Evolutionary conservation across 2,113 vertebrate genomes (phyloP), one percentile per base, ranked within the genome.

Genomic region (Bostrychus sinensis): DNA sequence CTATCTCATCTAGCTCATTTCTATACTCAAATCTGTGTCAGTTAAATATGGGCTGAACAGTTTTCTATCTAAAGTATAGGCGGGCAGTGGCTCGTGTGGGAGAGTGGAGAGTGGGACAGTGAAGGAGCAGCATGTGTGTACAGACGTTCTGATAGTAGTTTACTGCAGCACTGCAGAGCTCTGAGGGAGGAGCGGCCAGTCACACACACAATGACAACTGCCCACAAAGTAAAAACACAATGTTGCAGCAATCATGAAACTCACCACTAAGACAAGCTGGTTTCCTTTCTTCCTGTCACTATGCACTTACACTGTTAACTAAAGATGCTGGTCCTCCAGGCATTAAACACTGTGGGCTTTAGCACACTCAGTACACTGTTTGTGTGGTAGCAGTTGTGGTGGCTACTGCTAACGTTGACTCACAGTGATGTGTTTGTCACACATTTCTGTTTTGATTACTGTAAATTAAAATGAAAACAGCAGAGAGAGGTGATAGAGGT

Each of bases 101-200:
- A 73, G 70, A n/a, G n/a, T n/a, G n/a, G n/a, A n/a, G n/a, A n/a
- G n/a, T n/a, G n/a, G n/a, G n/a, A 61, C 42, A 66, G 76, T 59
- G 60, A 69, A 81, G 67, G 77, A 77, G 71, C 30, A 85, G 81
- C 81, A 78, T 82, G 84, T 82, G 79, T 75, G 72, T 78, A 70
- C 70, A 78, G 77, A 82, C 80, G 78, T 65, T 50, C 83, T 72
- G 80, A 85, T 86, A 85, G 86, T 90, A 83, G 85, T 86, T 85
- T 73, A 81, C 85, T 90, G 88, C 88, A 85, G 85, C 86, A 90
- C 75, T 88, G 89, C 87, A 88, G 83, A 82, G 78, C 16, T 3
- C 45, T 66, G 69, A 53, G 76, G 74, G 75, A 54, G 78, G 77
- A 70, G 78, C 16, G 53, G 75, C 62, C 59, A 61, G 64, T 74